These are phyloP conservation scores for Drosophila picticornis DNA, from an alignment of 2,888 invertebrate species.

Conservation along the genomic window DNA sequence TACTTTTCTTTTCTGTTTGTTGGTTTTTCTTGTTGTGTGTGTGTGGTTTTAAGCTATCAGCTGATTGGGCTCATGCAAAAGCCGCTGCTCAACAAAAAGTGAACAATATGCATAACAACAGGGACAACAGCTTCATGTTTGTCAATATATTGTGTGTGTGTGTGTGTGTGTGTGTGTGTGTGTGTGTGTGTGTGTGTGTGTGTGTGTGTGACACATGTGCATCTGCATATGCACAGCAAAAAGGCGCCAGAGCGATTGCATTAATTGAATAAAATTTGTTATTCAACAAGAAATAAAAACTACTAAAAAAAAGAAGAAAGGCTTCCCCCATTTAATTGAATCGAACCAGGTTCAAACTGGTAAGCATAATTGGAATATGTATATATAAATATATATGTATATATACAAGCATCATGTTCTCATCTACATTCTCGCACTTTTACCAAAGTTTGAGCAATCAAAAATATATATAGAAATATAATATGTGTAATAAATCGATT, in stretches of 20 bases:
- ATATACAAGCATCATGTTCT: no score
- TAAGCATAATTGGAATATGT: slow-evolving; percentile 13
- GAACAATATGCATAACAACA: slow-evolving; percentile 24
- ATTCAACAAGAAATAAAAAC: not conserved
- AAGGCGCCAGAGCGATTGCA: slow-evolving; percentile 5
- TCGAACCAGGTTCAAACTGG: not conserved
- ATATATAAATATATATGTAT: not conserved
- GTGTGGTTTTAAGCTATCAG: slow-evolving; percentile 22
- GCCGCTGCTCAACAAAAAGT: slow-evolving; percentile 30
- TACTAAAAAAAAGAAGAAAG: not conserved
- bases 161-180: not conserved
- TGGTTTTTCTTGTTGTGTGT: not conserved
- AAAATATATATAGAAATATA: not conserved
- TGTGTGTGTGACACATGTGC: not conserved
- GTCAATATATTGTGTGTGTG: not conserved
- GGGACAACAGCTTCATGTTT: slow-evolving; percentile 8
- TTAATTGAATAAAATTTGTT: slow-evolving; percentile 14
- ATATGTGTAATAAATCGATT: not conserved
- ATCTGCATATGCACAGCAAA: slow-evolving; percentile 4
- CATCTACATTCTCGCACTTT: not conserved
- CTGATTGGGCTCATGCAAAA: slow-evolving; percentile 37
- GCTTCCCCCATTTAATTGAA: slow-evolving; percentile 30
- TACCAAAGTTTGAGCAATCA: not conserved
- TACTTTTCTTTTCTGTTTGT: not conserved
- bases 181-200: not conserved